Base-by-base conservation (phyloP, 2,888 invertebrate species). In the Corbicula japonica region DNA sequence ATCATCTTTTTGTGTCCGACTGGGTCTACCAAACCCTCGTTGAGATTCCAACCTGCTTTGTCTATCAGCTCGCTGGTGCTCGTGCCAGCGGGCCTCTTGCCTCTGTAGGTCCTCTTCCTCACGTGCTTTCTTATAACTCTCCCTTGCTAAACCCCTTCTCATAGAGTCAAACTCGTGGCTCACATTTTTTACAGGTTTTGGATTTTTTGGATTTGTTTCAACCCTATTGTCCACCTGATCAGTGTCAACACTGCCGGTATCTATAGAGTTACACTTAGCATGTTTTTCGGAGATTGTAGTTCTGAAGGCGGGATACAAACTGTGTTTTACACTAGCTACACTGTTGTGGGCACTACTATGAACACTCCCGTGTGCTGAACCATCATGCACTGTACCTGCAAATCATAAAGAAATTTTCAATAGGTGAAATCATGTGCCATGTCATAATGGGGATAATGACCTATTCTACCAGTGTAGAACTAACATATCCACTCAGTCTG, bases 231-330 rank as follows among this genome's bases (percentile, higher is more conserved):
- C 76, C 2, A 71, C 65, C 26, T 61, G 50, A 23, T 75, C 81
- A 41, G 76, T 74, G 26, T 80, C 83, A 28, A 70, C 63, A 60
- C 83, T 83, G 58, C 61, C 66, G 0, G 76, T 83, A 12, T 83
- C 83, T 32, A 83, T 77, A 8, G 83, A 83, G 15, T 80, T 63
- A 56, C 83, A 83, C 15, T 65, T 63, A 3, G 73, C 56, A 8
- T 60, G 44, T 60, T 79, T 76, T 21, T 74, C 83, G 1, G 76
- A 71, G 35, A 80, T 83, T 28, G 76, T 81, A 26, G 66, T 58
- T 23, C 71, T 63, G 46, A 73, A 71, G 12, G 83, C 79, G 28
- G 83, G 83, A 50, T 83, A 83, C 21, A 61, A 71, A 41, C 77
- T 78, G n/a, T 77, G 77, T 34, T 66, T 68, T 44, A 74, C 80